Percentiles rank a stretch among this genome's conserved stretches.
Evolutionary conservation across 2,797 vertebrate genomes (phyloP).

Genomic region (Falco naumanni): DNA sequence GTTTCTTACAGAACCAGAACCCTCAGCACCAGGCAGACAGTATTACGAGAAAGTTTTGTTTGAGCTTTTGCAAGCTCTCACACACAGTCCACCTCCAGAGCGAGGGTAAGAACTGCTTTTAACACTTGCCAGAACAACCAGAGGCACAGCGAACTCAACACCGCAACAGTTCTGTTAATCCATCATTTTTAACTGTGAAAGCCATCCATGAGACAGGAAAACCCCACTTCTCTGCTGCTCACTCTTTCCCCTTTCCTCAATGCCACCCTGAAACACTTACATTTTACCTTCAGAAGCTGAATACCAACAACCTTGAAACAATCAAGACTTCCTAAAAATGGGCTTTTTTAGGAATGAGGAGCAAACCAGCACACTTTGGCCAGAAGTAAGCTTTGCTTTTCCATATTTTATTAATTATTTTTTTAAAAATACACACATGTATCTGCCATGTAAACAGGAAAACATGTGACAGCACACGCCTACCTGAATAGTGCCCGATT

Average conservation of each 20-base stretch:
- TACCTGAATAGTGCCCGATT: background rate
- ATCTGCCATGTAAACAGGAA: background rate
- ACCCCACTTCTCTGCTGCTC: background rate
- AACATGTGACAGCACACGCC: background rate
- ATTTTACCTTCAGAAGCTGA: background rate
- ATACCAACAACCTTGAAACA: background rate
- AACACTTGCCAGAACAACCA: background rate
- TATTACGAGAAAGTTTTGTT: background rate
- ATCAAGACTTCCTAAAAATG: background rate
- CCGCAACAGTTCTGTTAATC: background rate
- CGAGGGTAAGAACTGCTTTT: background rate
- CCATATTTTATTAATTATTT: background rate
- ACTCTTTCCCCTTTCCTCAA: background rate
- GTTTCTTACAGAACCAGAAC: background rate
- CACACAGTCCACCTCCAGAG: rapidly evolving
- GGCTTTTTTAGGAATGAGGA: background rate
- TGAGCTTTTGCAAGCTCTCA: background rate
- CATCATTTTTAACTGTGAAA: background rate
- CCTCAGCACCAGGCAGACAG: background rate
- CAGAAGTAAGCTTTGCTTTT: background rate
- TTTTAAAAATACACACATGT: no score
- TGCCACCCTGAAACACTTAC: background rate
- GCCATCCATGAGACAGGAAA: background rate
- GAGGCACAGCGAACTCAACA: background rate
- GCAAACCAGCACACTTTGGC: background rate